phyloP scores from a whole-genome alignment of 2,797 vertebrate genomes.

The Pangasius macronema region DNA sequence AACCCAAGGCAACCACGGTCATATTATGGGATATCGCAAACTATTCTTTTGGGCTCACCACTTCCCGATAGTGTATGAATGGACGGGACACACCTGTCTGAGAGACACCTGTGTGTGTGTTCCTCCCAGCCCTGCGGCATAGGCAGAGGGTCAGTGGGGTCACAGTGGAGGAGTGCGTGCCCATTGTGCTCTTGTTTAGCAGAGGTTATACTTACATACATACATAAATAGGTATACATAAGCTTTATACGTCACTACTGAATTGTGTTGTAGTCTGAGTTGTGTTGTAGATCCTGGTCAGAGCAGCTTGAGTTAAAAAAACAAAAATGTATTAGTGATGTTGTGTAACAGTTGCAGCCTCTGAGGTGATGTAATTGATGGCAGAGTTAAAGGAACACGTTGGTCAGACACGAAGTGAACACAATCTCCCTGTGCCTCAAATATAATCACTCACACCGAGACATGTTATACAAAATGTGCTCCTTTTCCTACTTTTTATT shows the following conservation, averaged over 20 bases:
- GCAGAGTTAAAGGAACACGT: not conserved
- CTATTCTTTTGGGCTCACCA: not conserved
- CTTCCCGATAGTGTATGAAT: conserved; percentile 12
- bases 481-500: not conserved
- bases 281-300: not conserved
- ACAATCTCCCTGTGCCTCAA: not conserved
- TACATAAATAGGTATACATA: not conserved
- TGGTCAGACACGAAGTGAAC: not conserved
- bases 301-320: not conserved
- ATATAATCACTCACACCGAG: not conserved
- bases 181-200: not conserved
- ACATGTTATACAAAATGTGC: not conserved
- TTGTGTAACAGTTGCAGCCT: not conserved
- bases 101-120: not conserved
- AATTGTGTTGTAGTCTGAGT: not conserved
- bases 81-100: conserved; percentile 11
- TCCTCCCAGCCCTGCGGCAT: conserved; percentile 5
- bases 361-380: not conserved
- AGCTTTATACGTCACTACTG: not conserved
- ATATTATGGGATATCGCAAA: not conserved
- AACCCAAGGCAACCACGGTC: conserved; percentile 66
- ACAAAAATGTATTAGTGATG: not conserved
- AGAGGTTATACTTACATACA: not conserved
- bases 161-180: not conserved
- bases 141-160: not conserved